Percentiles rank a stretch among this genome's conserved stretches.
phyloP scores from a whole-genome alignment of 2,888 invertebrate species.

The Phanerotoma sp. region DNA sequence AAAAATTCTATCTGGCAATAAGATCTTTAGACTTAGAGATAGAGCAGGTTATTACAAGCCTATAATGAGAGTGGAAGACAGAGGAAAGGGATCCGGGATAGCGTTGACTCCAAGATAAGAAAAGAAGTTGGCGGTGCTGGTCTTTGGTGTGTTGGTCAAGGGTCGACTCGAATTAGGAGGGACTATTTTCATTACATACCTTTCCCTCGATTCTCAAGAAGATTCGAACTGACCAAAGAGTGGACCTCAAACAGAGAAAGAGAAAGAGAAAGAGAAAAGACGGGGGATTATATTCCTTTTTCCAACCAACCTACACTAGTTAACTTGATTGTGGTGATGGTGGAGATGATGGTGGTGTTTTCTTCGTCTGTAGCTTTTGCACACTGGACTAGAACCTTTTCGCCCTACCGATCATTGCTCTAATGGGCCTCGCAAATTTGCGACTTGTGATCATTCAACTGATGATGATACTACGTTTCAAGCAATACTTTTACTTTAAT shows the following conservation, averaged over 20 bases:
- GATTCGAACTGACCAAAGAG: slow-evolving; percentile 7
- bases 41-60: slow-evolving; percentile 46
- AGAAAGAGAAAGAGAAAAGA: neutral
- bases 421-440: slow-evolving; percentile 19
- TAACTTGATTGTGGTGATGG: no score
- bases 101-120: slow-evolving; percentile 46
- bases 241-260: neutral
- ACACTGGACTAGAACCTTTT: slow-evolving; percentile 9
- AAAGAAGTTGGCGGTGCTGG: slow-evolving; percentile 26
- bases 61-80: slow-evolving; percentile 44
- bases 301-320: slow-evolving; percentile 3
- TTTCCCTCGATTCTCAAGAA: slow-evolving; percentile 16
- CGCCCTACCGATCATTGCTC: slow-evolving; percentile 17
- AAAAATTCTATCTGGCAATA: slow-evolving; percentile 32
- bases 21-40: slow-evolving; percentile 27
- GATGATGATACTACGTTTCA: neutral
- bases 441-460: slow-evolving; percentile 5
- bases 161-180: slow-evolving; percentile 48
- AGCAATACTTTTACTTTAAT: no score
- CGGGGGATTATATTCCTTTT: slow-evolving; percentile 17
- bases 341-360: no score
- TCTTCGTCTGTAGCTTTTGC: no score
- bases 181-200: slow-evolving; percentile 49
- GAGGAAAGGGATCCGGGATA: slow-evolving; percentile 16
- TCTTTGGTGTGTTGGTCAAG: slow-evolving; percentile 42